Evolutionary conservation across 2,113 vertebrate species (phyloP), one percentile per base, ranked within the genome.

Genomic region (Macrotus californicus): DNA sequence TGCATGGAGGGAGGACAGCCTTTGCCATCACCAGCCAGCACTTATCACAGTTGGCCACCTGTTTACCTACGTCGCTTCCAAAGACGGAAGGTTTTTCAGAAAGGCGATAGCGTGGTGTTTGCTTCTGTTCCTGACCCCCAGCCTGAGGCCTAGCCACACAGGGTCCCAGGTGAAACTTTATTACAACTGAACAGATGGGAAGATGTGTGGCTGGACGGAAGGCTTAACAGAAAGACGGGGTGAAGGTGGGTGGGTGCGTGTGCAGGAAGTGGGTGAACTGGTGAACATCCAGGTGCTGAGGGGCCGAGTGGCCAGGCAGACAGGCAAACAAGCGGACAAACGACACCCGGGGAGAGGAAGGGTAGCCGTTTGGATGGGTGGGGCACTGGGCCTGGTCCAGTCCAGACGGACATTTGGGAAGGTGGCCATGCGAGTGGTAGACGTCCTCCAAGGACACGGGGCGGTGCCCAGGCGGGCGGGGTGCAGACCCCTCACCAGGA

Each of bases 401-500:
- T 75, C 76, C 66, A 56, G 69, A 29, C 2, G 34, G 50, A 22
- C 14, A 9, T 39, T 46, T n/a, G 6, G 76, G 11, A 81, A 36
- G 50, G 82, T 1, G 34, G 31, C 31, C 7, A 7, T 43, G 2
- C 3, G 48, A 80, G 81, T 10, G 0, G 66, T 43, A 64, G 41
- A 36, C 54, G 46, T 36, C 83, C 52, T 91, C 64, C 69, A 16
- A 79, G 64, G 70, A 46, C 76, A 39, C 0, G 12, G 73, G 29
- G 48, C 34, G 8, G 26, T 16, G 83, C 26, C 83, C 14, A 3
- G 41, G 34, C 0, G 52, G 56, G 29, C 26, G 1, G n/a, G 43
- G 91, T 5, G 77, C 67, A 50, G 88, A 21, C 43, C 90, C 90
- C 98, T 98, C 97, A 99, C 99, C 99, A 99, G 98, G 97, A 99